Conservation (phyloP, 2,797 vertebrate species). For the Sebastes kiyomatsui region DNA sequence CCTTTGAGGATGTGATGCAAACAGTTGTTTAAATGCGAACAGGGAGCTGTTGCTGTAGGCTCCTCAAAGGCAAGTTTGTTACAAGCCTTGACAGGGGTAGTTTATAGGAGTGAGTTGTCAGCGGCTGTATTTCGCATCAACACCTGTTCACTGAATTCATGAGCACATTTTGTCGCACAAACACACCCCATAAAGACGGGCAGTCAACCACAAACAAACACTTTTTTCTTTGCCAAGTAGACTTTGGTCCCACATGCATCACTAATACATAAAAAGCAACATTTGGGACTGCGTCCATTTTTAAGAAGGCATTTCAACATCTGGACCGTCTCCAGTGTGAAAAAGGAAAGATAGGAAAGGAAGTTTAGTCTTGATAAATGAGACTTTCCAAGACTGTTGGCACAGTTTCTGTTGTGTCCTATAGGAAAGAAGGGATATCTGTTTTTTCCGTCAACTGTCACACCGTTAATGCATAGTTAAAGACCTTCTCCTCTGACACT, state of each 20-base stretch:
- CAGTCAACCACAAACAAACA: not conserved
- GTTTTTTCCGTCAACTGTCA: slow-evolving; percentile 30
- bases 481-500: slow-evolving; percentile 25
- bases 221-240: not conserved
- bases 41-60: not conserved
- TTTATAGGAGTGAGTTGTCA: not conserved
- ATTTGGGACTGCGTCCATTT: not conserved
- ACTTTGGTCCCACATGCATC: not conserved
- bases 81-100: not conserved
- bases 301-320: slow-evolving; percentile 13
- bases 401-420: slow-evolving; percentile 11
- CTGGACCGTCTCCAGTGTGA: slow-evolving; percentile 11
- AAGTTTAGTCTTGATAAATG: slow-evolving; percentile 29
- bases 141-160: slow-evolving; percentile 7
- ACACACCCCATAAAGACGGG: not conserved
- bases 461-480: slow-evolving; percentile 20
- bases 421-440: slow-evolving; percentile 15
- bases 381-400: slow-evolving; percentile 8
- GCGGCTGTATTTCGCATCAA: not conserved
- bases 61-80: not conserved
- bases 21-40: not conserved
- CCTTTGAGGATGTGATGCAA: not conserved
- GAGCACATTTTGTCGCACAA: not conserved
- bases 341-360: not conserved
- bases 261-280: slow-evolving; percentile 8